Conservation (phyloP, 1,140 invertebrate species). For the Mamestra configurata region DNA sequence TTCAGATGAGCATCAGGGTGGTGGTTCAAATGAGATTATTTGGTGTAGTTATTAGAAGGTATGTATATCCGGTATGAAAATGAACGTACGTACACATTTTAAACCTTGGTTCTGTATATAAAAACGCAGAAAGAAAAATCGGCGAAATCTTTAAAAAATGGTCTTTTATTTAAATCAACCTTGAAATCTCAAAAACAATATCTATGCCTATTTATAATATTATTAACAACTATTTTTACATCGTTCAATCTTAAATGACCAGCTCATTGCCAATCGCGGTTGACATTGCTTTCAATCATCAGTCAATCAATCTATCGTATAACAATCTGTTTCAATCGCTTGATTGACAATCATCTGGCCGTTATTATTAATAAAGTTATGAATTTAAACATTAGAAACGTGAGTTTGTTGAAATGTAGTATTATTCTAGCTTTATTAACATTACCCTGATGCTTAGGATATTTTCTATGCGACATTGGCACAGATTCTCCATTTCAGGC, state of each 20-base stretch:
- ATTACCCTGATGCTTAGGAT: slow-evolving; percentile 79
- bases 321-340: slow-evolving; percentile 22
- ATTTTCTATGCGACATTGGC: slow-evolving; percentile 73
- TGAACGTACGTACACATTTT: too few species aligned
- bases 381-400: slow-evolving; percentile 45
- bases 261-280: slow-evolving; percentile 28
- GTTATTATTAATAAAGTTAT: slow-evolving; percentile 18
- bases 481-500: slow-evolving; percentile 59
- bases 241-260: slow-evolving; percentile 11
- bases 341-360: slow-evolving; percentile 36
- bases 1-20: too few species aligned
- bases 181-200: slow-evolving; percentile 64
- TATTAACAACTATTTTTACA: slow-evolving; percentile 48
- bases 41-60: too few species aligned
- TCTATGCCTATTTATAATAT: slow-evolving; percentile 46
- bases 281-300: slow-evolving; percentile 38
- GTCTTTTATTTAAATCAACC: slow-evolving; percentile 75
- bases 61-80: too few species aligned
- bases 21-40: too few species aligned
- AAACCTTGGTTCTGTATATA: too few species aligned
- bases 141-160: slow-evolving; percentile 57
- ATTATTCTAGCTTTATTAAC: slow-evolving; percentile 59
- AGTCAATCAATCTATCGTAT: slow-evolving; percentile 22
- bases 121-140: slow-evolving; percentile 24
- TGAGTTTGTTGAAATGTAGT: slow-evolving; percentile 45